Conservation (phyloP, 2,797 vertebrate species). For the Buceros bicornis region DNA sequence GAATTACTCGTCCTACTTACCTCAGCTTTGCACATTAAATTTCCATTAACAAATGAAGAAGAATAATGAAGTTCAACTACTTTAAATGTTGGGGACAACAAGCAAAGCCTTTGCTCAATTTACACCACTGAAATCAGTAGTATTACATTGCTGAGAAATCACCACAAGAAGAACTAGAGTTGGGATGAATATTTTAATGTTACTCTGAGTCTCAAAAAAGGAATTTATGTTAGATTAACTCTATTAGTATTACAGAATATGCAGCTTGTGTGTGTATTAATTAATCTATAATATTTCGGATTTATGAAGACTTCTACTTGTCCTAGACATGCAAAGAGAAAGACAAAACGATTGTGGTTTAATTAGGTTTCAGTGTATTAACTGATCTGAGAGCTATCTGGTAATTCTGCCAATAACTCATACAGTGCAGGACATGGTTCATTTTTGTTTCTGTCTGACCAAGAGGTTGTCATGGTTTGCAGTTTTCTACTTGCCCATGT, state of each 20-base stretch:
- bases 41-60: not conserved
- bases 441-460: conserved; percentile 12
- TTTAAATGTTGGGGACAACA: not conserved
- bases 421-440: not conserved
- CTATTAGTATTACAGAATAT: conserved; percentile 9
- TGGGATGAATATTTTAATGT: not conserved
- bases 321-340: not conserved
- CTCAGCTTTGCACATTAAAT: not conserved
- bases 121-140: not conserved
- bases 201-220: not conserved
- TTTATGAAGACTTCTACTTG: conserved; percentile 32
- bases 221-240: conserved; percentile 15
- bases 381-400: not conserved
- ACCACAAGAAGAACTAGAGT: not conserved
- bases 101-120: not conserved
- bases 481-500: not conserved
- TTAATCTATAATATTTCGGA: conserved; percentile 16
- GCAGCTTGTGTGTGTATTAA: conserved; percentile 11
- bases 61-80: not conserved
- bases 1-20: not conserved
- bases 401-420: not conserved
- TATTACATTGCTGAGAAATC: not conserved
- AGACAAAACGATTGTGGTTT: conserved; percentile 23
- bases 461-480: not conserved
- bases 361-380: conserved; percentile 27